A percentile compares a stretch with the other conserved stretches of the same genome.
Evolutionary conservation across 2,888 invertebrate species (phyloP).

Genomic region (Trachelus stipa): DNA sequence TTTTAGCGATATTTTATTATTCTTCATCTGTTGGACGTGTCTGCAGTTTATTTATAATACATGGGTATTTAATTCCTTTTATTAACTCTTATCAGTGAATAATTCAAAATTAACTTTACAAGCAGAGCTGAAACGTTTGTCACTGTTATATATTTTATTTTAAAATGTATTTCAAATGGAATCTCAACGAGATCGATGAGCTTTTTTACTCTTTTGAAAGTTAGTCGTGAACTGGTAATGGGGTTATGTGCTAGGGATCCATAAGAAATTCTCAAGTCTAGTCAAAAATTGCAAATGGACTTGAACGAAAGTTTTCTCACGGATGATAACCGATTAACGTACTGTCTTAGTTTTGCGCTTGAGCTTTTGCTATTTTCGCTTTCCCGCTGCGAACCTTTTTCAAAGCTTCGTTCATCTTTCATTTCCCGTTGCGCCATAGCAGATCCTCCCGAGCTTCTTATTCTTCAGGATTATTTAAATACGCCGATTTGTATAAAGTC

Average conservation of each 20-base stretch:
- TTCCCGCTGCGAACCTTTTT: too few species aligned
- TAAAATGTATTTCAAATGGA: too few species aligned
- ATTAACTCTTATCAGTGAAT: too few species aligned
- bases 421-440: neutral
- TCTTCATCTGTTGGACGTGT: neutral
- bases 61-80: too few species aligned
- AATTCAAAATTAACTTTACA: too few species aligned
- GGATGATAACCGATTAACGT: neutral
- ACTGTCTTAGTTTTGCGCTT: neutral
- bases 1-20: neutral
- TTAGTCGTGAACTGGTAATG: too few species aligned
- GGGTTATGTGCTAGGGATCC: too few species aligned
- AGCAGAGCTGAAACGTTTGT: too few species aligned
- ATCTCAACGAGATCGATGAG: too few species aligned
- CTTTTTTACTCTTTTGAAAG: too few species aligned
- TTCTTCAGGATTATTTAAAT: conserved; percentile 18
- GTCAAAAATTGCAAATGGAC: neutral
- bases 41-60: neutral
- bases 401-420: neutral
- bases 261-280: neutral
- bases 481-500: conserved; percentile 12
- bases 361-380: too few species aligned
- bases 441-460: neutral
- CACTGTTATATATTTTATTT: too few species aligned
- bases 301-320: neutral